phyloP scores from a whole-genome alignment of 2,797 vertebrate genomes.

The Crocidura indochinensis region DNA sequence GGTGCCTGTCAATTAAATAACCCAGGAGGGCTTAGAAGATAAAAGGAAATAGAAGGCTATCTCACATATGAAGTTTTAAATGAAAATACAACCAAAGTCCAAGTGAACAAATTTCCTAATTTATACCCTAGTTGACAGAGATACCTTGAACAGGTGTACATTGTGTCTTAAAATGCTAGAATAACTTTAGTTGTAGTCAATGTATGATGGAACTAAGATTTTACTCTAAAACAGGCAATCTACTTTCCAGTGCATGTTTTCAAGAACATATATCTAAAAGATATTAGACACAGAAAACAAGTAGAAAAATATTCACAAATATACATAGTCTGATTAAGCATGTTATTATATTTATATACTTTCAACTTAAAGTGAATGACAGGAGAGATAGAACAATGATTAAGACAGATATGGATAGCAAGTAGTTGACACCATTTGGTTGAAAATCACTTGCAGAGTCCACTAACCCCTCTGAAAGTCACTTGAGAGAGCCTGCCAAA shows the following conservation, averaged over 20 bases:
- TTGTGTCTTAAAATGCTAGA: background rate
- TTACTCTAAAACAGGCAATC: background rate
- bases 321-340: too few species aligned
- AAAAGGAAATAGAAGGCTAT: background rate
- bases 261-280: background rate
- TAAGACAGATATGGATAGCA: too few species aligned
- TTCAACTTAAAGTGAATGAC: too few species aligned
- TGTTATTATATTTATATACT: too few species aligned
- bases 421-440: too few species aligned
- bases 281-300: too few species aligned
- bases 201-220: background rate
- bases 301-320: too few species aligned
- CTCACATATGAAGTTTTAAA: background rate
- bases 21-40: background rate
- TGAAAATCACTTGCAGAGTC: too few species aligned
- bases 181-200: background rate
- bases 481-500: too few species aligned
- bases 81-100: background rate
- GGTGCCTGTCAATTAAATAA: background rate
- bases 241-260: background rate
- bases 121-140: background rate
- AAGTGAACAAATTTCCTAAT: background rate
- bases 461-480: too few species aligned
- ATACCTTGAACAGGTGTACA: fast-evolving
- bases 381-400: too few species aligned